Evolutionary conservation across 2,888 invertebrate species (phyloP).

Genomic region (Noctua pronuba): DNA sequence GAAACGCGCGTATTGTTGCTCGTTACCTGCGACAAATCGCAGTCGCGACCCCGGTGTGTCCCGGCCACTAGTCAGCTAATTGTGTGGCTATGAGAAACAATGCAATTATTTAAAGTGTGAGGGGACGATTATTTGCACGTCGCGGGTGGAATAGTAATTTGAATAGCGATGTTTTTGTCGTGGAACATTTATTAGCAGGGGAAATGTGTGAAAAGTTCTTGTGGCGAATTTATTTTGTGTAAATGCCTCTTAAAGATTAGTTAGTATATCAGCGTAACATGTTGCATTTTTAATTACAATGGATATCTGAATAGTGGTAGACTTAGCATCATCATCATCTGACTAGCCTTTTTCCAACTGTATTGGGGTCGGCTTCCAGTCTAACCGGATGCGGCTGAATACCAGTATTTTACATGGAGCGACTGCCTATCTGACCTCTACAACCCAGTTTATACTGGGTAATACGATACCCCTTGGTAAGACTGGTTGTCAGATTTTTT

Average conservation of each 20-base stretch:
- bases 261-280: neutral
- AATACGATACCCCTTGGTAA: too few species aligned
- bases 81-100: slow-evolving; percentile 67
- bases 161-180: neutral
- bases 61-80: slow-evolving; percentile 64
- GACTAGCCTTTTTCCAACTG: too few species aligned
- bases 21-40: slow-evolving; percentile 83
- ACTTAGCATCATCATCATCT: too few species aligned
- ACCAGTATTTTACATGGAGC: too few species aligned
- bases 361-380: too few species aligned
- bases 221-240: neutral
- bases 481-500: too few species aligned
- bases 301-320: neutral
- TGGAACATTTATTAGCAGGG: neutral
- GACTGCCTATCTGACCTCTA: too few species aligned
- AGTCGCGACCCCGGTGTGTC: slow-evolving; percentile 67
- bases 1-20: slow-evolving; percentile 86
- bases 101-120: slow-evolving; percentile 59
- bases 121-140: slow-evolving; percentile 51
- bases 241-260: neutral
- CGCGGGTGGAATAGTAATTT: slow-evolving; percentile 15
- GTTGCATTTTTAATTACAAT: neutral
- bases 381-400: too few species aligned
- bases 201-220: neutral
- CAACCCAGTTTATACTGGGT: too few species aligned